Evolutionary conservation across 2,888 invertebrate species (phyloP).

Genomic region (Papilio demoleus): DNA sequence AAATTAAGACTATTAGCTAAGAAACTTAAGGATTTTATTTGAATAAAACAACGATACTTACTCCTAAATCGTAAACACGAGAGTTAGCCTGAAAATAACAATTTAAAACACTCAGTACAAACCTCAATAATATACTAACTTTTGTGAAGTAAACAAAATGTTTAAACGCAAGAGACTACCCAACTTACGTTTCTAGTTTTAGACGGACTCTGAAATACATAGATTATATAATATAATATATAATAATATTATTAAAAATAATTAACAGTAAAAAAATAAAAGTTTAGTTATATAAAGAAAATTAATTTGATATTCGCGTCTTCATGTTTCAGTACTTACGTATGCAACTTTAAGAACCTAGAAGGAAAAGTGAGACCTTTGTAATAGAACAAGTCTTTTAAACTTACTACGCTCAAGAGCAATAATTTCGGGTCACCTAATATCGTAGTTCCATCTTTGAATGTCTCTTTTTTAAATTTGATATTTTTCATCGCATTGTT

Average conservation of each 20-base stretch:
- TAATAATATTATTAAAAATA: constrained; percentile 15
- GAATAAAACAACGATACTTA: too few relatives aligned
- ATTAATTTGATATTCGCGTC: too few relatives aligned
- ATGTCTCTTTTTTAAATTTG: too few relatives aligned
- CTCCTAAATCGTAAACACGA: constrained; percentile 46
- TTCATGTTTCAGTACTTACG: too few relatives aligned
- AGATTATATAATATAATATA: too few relatives aligned
- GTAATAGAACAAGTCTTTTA: too few relatives aligned
- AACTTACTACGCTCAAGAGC: too few relatives aligned
- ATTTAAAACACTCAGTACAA: neutral
- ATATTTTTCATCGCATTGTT: too few relatives aligned
- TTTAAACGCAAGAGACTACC: neutral
- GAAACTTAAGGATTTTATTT: neutral
- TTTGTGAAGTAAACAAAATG: neutral
- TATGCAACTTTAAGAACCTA: too few relatives aligned
- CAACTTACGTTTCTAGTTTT: constrained; percentile 26
- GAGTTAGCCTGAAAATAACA: constrained; percentile 24
- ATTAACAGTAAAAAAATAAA: constrained; percentile 5
- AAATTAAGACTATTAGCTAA: neutral
- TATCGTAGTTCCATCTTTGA: too few relatives aligned
- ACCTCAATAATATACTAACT: neutral
- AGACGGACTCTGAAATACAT: constrained; percentile 43
- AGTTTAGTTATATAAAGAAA: neutral
- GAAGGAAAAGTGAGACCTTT: too few relatives aligned
- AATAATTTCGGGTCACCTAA: too few relatives aligned